Base-by-base conservation (phyloP, 2,888 invertebrate genomes). In the Halocaridina rubra region DNA sequence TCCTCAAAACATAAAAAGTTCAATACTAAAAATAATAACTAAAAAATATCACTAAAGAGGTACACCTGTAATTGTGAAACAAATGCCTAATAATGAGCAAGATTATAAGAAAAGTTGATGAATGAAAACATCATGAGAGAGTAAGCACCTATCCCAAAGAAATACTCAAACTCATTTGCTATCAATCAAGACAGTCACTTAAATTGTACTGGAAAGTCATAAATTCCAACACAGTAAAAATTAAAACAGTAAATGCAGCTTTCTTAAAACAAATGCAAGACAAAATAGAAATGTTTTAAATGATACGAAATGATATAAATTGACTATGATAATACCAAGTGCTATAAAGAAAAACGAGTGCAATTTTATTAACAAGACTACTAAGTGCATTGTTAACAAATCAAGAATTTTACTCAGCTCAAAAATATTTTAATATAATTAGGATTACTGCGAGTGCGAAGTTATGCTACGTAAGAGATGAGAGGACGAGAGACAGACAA, bases 301-400 rank as follows among this genome's bases (percentile, higher is more conserved):
- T n/a, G n/a, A n/a, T n/a, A n/a, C n/a, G n/a, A n/a, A n/a, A n/a
- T 69, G 32, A 77, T 61, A 77, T n/a, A 61, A 77, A 61, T 32
- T 61, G 30, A 53, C 72, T 32, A 24, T 72, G 27, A 29, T 80
- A 22, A 57, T 27, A 53, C 32, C 33, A 71, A 57, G 69, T 19
- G 39, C n/a, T n/a, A n/a, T n/a, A n/a, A 24, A 71, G 32, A 22
- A 30, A 27, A 80, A 71, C 22, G 69, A 69, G 79, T 80, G 79
- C 79, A 69, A 30, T 19, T 80, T 30, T 64, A 33, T 30, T 69
- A 69, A 71, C 53, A 80, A 71, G 53, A 80, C 79, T 80, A 80
- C 69, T 30, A 16, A 53, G 79, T 69, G 79, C 79, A 69, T 57
- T 57, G 71, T 69, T 13, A 71, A 46, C 61, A 80, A 80, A 71